Evolutionary conservation across 1,140 invertebrate genomes (phyloP), one percentile per base, ranked within the genome.

Genomic region (Sitodiplosis mosellana): DNA sequence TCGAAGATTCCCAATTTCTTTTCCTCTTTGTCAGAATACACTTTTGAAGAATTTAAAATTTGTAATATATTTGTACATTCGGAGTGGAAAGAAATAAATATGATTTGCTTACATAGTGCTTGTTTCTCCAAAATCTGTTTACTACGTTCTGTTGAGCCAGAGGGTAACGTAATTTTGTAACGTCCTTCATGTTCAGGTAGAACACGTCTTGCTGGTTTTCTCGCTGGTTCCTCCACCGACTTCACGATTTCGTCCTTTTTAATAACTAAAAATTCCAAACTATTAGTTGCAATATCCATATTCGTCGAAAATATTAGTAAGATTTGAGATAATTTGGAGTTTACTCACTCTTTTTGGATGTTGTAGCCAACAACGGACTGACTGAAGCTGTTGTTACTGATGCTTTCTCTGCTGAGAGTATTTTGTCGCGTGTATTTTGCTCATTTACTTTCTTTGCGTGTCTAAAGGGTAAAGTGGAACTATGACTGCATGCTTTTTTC

Each of bases 391-490:
- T 64, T 1, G 64, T 61, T 33, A 68, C 59, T 52, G 62, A 66
- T 34, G 50, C 53, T 3, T 50, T 45, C 12, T 71, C 61, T 1
- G 61, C 58, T 41, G 58, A 64, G 4, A 74, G 54, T 4, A 74
- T 69, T 47, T 64, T 65, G 48, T 76, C 70, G 59, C 79, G 60
- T 0, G 71, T 71, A 46, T 64, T 65, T 58, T 78, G 75, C 53
- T 77, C 76, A 56, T 78, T 74, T 2, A 83, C 80, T 55, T 69
- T 68, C 60, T 85, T 86, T 1, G 84, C 76, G 70, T 88, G 83
- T 49, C 83, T 81, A 17, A 10, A 57, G 52, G 43, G 47, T 22
- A 14, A 38, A 49, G 22, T 46, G 7, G 15, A 33, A 40, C 18
- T n/a, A 46, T 34, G 21, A 44, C 12, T 19, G 22, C 14, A 37